Evolutionary conservation across 2,888 invertebrate species (phyloP).

Genomic region (Invenusta paracnida): DNA sequence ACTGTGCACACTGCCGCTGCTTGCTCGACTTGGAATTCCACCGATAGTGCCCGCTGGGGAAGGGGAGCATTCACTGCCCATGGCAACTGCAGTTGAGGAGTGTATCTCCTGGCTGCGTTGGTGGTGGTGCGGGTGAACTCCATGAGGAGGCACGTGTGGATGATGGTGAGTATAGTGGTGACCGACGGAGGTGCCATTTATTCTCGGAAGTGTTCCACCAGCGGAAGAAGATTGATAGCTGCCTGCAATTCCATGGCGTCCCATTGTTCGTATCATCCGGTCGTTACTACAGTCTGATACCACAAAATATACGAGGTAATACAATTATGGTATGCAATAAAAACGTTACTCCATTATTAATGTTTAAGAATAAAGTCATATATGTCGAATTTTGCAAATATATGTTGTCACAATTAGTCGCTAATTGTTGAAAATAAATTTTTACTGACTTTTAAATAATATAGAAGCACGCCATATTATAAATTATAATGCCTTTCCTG

Average conservation of each 20-base stretch:
- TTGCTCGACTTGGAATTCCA: not conserved
- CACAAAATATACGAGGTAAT: no score
- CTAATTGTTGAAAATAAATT: no score
- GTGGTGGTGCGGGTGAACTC: not conserved
- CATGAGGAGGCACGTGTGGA: not conserved
- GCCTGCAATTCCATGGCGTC: not conserved
- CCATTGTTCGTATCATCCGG: not conserved
- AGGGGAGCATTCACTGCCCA: not conserved
- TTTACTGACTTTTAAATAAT: no score
- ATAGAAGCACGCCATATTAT: no score
- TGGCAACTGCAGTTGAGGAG: not conserved
- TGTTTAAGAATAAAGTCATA: no score
- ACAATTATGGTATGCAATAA: no score
- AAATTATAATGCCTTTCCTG: no score
- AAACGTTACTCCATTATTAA: no score
- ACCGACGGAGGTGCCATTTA: not conserved
- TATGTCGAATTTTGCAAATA: no score
- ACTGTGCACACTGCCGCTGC: not conserved
- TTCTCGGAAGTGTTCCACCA: not conserved
- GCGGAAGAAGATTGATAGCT: not conserved
- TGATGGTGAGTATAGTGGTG: no score
- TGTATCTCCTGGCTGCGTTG: no score
- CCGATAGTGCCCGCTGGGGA: not conserved
- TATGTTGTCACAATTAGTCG: no score
- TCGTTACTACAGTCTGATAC: not conserved